phyloP scores from a whole-genome alignment of 2,888 invertebrate species.

The Drosophila histrio region DNA sequence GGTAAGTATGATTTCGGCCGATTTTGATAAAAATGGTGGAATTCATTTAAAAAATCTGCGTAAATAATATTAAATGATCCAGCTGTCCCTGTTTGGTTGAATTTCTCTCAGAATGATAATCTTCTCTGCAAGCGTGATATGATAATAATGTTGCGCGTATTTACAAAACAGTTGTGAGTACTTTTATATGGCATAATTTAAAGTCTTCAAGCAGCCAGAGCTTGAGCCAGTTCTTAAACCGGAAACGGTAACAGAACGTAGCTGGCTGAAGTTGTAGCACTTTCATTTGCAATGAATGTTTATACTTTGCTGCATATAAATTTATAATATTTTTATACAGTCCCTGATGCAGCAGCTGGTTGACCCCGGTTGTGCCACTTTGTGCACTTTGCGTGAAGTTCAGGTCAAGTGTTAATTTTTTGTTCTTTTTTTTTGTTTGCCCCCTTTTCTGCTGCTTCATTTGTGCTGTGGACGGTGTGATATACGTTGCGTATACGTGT shows the following conservation, averaged over 20 bases:
- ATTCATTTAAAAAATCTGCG: too few species aligned
- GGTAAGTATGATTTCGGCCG: too few species aligned
- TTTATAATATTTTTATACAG: conserved; percentile 47
- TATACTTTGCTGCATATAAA: conserved; percentile 46
- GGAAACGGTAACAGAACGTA: neutral
- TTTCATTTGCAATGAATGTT: conserved; percentile 23
- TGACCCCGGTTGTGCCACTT: conserved; percentile 19
- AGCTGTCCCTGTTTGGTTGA: too few species aligned
- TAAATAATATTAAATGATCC: too few species aligned
- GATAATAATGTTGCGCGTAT: conserved; percentile 18
- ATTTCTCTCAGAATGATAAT: too few species aligned
- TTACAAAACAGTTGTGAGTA: conserved; percentile 19
- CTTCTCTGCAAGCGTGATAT: too few species aligned
- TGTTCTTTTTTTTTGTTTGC: conserved; percentile 5
- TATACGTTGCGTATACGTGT: conserved; percentile 10
- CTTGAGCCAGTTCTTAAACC: neutral
- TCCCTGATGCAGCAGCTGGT: neutral
- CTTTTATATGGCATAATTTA: neutral
- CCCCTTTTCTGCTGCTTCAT: conserved; percentile 2
- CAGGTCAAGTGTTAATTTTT: conserved; percentile 69
- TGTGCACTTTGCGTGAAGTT: conserved; percentile 40
- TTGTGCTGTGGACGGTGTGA: neutral
- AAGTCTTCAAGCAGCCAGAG: neutral
- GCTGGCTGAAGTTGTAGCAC: conserved; percentile 5
- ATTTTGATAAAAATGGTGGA: too few species aligned